These are phyloP conservation scores for Dyspetes luteomarginatus DNA, from an alignment of 2,888 invertebrate species.

Conservation along the genomic window DNA sequence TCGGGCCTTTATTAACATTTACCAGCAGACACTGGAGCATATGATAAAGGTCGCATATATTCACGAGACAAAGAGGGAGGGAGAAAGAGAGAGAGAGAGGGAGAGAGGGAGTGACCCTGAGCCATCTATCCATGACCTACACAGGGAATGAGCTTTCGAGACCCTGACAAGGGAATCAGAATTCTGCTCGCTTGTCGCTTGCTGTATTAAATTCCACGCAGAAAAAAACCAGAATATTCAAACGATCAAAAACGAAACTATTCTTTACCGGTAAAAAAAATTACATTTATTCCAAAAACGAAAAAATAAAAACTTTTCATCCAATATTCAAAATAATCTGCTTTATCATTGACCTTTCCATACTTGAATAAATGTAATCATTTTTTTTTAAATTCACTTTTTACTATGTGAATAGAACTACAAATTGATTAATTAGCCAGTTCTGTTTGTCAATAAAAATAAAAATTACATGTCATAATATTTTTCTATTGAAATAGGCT, in stretches of 20 bases:
- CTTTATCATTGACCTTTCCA: too few species aligned
- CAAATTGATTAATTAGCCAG: too few species aligned
- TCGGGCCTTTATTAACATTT: conserved; percentile 48
- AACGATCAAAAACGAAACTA: not conserved
- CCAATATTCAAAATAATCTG: not conserved
- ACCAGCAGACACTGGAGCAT: conserved; percentile 12
- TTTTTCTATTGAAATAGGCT: too few species aligned
- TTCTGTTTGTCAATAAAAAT: too few species aligned
- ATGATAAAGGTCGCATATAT: conserved; percentile 48
- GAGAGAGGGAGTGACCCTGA: conserved; percentile 43
- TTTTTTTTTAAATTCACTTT: too few species aligned
- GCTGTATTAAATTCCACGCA: conserved; percentile 37
- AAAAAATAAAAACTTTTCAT: not conserved
- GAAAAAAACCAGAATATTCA: not conserved
- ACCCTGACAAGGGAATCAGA: conserved; percentile 30
- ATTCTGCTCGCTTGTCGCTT: conserved; percentile 32
- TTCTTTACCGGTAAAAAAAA: not conserved
- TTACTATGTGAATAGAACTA: too few species aligned
- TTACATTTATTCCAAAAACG: not conserved
- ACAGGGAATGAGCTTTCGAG: conserved; percentile 31
- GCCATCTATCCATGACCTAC: conserved; percentile 49
- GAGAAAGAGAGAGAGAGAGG: not conserved
- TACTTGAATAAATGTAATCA: too few species aligned
- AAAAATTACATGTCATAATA: too few species aligned
- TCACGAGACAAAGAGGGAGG: conserved; percentile 39